Evolutionary conservation across 2,888 invertebrate species (phyloP).

Genomic region (Galeopsomyia nigrocyanea): DNA sequence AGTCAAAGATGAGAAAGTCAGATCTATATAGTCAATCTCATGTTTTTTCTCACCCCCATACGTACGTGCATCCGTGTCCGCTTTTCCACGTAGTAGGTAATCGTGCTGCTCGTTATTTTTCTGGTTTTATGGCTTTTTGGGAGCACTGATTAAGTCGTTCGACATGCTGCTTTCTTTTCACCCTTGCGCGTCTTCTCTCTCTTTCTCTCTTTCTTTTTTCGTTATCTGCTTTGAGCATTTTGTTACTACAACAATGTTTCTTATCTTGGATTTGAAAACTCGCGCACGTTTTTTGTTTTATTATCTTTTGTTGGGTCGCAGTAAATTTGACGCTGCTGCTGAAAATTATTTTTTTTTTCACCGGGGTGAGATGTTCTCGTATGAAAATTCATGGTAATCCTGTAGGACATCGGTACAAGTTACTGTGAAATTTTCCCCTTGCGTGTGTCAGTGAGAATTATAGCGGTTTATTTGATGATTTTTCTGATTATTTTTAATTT

Average conservation of each 20-base stretch:
- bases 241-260: constrained; percentile 21
- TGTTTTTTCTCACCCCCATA: constrained; percentile 13
- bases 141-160: constrained; percentile 34
- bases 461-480: background rate
- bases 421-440: background rate
- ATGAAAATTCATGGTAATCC: constrained; percentile 27
- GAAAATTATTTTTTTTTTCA: constrained; percentile 31
- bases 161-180: constrained; percentile 13
- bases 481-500: background rate
- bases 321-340: background rate
- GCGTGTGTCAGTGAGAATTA: constrained; percentile 12
- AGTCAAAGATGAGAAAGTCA: constrained; percentile 18
- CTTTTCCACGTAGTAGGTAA: constrained; percentile 25
- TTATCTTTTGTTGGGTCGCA: background rate
- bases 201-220: background rate
- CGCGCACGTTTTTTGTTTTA: background rate
- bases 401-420: background rate
- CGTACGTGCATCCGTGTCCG: background rate
- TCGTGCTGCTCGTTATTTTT: constrained; percentile 22
- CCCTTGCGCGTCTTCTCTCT: background rate
- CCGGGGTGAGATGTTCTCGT: background rate
- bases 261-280: background rate
- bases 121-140: constrained; percentile 15
- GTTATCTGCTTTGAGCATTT: constrained; percentile 34
- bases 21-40: background rate